Evolutionary conservation across 2,797 vertebrate species (phyloP), one percentile per base, ranked within the genome.

Genomic region (Apogon hyalosoma): DNA sequence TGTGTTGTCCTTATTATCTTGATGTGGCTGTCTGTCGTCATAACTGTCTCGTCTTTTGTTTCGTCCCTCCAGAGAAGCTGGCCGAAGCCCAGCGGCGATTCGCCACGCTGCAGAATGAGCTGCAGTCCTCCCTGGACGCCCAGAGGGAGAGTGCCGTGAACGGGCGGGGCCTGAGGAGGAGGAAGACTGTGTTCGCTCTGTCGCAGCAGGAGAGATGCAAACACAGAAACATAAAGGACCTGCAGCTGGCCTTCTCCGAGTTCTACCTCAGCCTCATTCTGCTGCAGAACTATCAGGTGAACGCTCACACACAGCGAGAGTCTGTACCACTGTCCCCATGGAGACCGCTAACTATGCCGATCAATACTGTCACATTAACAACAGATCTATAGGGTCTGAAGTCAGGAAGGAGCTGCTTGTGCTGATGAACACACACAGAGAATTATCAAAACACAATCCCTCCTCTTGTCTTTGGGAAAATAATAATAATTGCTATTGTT

Each of bases 261-360:
- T 98, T 99, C 95, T 99, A 99, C 96, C 97, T 99, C 94, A 99
- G 97, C 93, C 95, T 99, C 82, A 99, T 99, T 75, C 90, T 99
- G 75, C 93, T 99, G 91, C 98, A 99, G 92, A 99, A 99, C 93
- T 95, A 91, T 80, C 97, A 92, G 93, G 95, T 65, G 69, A 0
- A 92, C 89, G 78, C 89, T 91, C 86, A 92, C 93, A 92, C 92
- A 62, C 88, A 94, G 0, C 33, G 7, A 8, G 33, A 36, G 9
- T 36, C 33, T 36, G 9, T 36, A 2, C 33, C 9, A 36, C 33
- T 10, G 33, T 36, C 33, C 33, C 33, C 33, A 36, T 36, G 33
- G 33, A 36, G 9, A 36, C 33, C 8, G 33, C 9, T 10, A 36
- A 36, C 33, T 36, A 10, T 3, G 10, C 33, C 9, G 33, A 36